Conservation (phyloP, 2,797 vertebrate species). For the Hippoglossus hippoglossus region DNA sequence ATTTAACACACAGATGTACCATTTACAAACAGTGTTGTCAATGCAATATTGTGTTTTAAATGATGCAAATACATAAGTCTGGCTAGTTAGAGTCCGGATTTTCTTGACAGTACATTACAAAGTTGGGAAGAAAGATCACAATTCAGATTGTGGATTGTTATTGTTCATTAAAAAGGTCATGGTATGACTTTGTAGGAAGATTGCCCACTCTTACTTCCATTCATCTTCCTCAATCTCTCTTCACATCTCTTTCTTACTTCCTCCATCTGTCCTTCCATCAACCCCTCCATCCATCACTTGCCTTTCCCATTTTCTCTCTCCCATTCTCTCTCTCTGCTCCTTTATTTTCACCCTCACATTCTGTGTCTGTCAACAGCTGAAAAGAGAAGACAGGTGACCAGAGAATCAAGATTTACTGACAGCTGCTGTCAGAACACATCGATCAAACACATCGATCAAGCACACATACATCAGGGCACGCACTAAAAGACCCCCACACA, state of each 20-base stretch:
- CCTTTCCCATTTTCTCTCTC: neutral
- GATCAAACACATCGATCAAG: slow-evolving; percentile 51
- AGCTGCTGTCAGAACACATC: slow-evolving; percentile 61
- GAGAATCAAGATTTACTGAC: slow-evolving; percentile 64
- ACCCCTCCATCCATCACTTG: slow-evolving; percentile 3
- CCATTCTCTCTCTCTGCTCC: neutral
- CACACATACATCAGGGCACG: slow-evolving; percentile 11
- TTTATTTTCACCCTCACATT: slow-evolving; percentile 25
- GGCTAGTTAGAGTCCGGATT: neutral
- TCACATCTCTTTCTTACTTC: slow-evolving; percentile 7
- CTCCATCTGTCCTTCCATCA: slow-evolving; percentile 1
- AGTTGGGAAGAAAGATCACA: neutral
- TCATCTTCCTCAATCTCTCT: neutral
- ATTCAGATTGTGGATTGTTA: neutral
- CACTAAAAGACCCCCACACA: slow-evolving; percentile 12
- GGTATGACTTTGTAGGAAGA: neutral
- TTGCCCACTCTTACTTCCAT: neutral
- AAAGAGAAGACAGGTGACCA: slow-evolving; percentile 56
- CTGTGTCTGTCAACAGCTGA: slow-evolving; percentile 42
- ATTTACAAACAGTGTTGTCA: neutral
- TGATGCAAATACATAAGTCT: neutral
- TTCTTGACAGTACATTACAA: neutral
- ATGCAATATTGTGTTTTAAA: neutral
- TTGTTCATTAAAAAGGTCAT: neutral
- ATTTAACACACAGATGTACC: neutral